Conservation (phyloP, 2,113 vertebrate species). For the Syngnathus floridae region DNA sequence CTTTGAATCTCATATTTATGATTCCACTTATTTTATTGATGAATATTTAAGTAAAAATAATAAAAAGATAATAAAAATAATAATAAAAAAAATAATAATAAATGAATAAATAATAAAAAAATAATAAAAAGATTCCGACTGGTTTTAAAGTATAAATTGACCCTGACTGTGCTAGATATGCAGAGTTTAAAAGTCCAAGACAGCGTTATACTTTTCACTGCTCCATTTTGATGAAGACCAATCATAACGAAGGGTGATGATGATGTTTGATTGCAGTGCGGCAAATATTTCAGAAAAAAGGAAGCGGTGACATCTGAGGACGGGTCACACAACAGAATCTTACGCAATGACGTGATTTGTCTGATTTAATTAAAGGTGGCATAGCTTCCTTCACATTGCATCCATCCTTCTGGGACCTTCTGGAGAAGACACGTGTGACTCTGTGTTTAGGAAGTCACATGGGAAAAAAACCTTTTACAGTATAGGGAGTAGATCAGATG, state of each 20-base stretch:
- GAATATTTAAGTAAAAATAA: too few species aligned
- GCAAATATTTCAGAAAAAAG: slow-evolving; percentile 16
- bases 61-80: too few species aligned
- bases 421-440: slow-evolving; percentile 38
- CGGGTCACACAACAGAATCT: slow-evolving; percentile 54
- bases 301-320: slow-evolving; percentile 22
- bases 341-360: slow-evolving; percentile 59
- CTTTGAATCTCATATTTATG: too few species aligned
- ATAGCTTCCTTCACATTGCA: slow-evolving; percentile 51
- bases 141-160: too few species aligned
- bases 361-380: slow-evolving; percentile 61
- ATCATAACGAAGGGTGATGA: neutral
- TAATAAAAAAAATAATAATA: too few species aligned
- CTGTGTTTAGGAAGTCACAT: slow-evolving; percentile 24
- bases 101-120: too few species aligned
- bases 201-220: neutral
- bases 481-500: slow-evolving; percentile 21
- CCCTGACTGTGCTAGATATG: neutral
- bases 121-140: too few species aligned
- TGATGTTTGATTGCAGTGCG: neutral
- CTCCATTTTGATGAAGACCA: neutral
- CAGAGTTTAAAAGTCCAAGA: neutral
- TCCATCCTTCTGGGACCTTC: slow-evolving; percentile 35
- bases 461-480: slow-evolving; percentile 25
- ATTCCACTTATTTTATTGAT: too few species aligned